These are phyloP conservation scores for Bathynomus jamesi DNA, from an alignment of 1,140 invertebrate genomes.

Conservation along the genomic window DNA sequence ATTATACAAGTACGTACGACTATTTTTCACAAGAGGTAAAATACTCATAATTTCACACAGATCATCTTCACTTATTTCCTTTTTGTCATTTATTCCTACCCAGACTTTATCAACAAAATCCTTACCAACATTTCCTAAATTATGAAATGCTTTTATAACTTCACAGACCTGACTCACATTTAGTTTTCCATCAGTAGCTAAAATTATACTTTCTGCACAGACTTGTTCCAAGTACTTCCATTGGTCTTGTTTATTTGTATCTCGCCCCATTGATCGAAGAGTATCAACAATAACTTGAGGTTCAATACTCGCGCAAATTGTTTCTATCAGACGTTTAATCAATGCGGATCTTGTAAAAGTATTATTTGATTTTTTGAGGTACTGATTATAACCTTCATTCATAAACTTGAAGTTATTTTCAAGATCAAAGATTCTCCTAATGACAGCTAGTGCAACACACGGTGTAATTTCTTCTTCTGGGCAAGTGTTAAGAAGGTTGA, in stretches of 20 bases:
- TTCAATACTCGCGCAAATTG: constrained; percentile 44
- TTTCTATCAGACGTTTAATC: constrained; percentile 46
- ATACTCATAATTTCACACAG: constrained; percentile 52
- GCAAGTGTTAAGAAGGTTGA: constrained; percentile 44
- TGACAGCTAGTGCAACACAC: constrained; percentile 46
- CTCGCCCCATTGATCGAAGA: constrained; percentile 43
- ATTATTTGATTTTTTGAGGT: constrained; percentile 31
- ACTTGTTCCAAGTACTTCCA: constrained; percentile 50
- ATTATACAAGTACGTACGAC: constrained; percentile 53
- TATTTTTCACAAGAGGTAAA: constrained; percentile 52
- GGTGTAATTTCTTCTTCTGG: constrained; percentile 49
- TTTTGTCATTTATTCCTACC: constrained; percentile 55
- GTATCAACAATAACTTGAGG: constrained; percentile 45
- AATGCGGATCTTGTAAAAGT: constrained; percentile 44
- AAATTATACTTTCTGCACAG: constrained; percentile 54
- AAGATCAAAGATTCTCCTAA: constrained; percentile 49
- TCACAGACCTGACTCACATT: constrained; percentile 55
- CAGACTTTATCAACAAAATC: constrained; percentile 56
- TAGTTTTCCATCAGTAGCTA: constrained; percentile 54
- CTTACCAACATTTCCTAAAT: constrained; percentile 42
- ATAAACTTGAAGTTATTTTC: constrained; percentile 46
- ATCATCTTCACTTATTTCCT: constrained; percentile 52
- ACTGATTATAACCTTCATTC: constrained; percentile 26
- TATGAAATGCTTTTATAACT: constrained; percentile 47
- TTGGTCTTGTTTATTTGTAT: constrained; percentile 44